Conservation (phyloP, 1,140 invertebrate species). For the Dendroctonus ponderosae region DNA sequence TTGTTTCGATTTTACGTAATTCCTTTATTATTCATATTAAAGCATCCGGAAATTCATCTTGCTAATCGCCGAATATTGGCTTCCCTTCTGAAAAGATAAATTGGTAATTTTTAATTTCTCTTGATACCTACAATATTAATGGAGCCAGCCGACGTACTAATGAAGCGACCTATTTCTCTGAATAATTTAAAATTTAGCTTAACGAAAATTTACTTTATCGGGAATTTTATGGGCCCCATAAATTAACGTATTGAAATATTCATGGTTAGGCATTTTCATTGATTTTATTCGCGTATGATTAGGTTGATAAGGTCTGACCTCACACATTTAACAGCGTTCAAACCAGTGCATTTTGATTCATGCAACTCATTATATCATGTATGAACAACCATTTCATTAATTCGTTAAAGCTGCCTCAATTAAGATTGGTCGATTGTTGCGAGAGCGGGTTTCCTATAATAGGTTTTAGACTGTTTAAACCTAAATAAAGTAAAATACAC, state of each 20-base stretch:
- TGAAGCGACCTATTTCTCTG: slow-evolving; percentile 5
- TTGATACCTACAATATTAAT: slow-evolving; percentile 12
- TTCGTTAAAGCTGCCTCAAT: too few relatives aligned
- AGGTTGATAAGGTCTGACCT: too few relatives aligned
- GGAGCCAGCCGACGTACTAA: slow-evolving; percentile 7
- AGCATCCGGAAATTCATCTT: slow-evolving; percentile 18
- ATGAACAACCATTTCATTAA: too few relatives aligned
- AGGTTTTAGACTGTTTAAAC: slow-evolving; percentile 10
- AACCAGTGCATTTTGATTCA: too few relatives aligned
- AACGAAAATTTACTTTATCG: slow-evolving; percentile 5
- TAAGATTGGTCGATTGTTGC: too few relatives aligned
- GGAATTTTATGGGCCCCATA: not conserved
- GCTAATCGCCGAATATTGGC: slow-evolving; percentile 14
- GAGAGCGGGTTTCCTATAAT: not conserved
- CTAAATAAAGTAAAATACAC: slow-evolving; percentile 9
- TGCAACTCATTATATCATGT: too few relatives aligned
- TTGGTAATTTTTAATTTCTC: slow-evolving; percentile 19
- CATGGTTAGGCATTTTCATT: too few relatives aligned
- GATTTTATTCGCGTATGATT: too few relatives aligned
- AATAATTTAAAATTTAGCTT: slow-evolving; percentile 3
- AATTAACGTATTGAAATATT: too few relatives aligned
- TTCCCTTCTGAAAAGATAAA: slow-evolving; percentile 21
- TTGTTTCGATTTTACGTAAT: slow-evolving; percentile 3
- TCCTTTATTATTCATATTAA: slow-evolving; percentile 10
- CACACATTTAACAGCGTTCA: too few relatives aligned